Percentiles rank a stretch among this genome's conserved stretches.
These are phyloP conservation scores for Allobates femoralis DNA, from an alignment of 2,797 vertebrate species.

Conservation along the genomic window DNA sequence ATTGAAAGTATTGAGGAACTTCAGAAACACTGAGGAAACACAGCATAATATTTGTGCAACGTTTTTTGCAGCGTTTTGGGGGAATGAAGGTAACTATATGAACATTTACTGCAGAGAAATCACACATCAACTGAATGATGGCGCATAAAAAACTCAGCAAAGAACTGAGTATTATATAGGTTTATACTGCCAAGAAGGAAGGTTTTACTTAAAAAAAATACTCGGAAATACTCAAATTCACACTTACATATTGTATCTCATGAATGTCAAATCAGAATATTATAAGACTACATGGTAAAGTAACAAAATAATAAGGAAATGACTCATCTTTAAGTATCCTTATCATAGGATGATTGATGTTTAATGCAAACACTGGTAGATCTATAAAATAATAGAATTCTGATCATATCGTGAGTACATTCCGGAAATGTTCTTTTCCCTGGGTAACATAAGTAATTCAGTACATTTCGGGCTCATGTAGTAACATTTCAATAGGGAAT, in stretches of 20 bases:
- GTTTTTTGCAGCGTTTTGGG: too few species aligned
- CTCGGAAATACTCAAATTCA: too few species aligned
- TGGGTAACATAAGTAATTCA: conserved; percentile 8
- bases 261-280: background rate
- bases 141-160: too few species aligned
- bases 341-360: background rate
- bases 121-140: too few species aligned
- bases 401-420: background rate
- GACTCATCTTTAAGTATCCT: background rate
- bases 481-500: background rate
- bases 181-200: too few species aligned
- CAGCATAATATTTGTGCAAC: too few species aligned
- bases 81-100: too few species aligned
- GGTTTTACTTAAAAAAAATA: too few species aligned
- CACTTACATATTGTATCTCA: background rate
- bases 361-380: background rate
- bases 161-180: too few species aligned
- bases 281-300: background rate
- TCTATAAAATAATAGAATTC: background rate
- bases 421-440: background rate
- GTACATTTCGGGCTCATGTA: background rate
- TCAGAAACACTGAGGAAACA: too few species aligned
- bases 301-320: background rate
- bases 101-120: too few species aligned
- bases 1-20: too few species aligned